These are phyloP conservation scores for Andrena camellia DNA, from an alignment of 2,888 invertebrate species.

Conservation along the genomic window DNA sequence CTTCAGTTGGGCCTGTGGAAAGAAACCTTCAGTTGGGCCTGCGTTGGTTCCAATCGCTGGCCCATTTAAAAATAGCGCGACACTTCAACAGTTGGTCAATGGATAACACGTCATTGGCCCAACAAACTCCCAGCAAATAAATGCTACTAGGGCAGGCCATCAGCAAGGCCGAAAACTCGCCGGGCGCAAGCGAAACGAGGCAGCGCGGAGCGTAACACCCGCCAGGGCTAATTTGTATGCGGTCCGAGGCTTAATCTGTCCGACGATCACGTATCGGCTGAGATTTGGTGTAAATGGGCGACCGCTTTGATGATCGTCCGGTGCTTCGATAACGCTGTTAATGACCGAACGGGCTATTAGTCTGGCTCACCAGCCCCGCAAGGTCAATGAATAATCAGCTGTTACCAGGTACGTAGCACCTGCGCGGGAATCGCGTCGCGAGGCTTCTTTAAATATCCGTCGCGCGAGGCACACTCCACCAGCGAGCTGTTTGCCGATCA, in stretches of 20 bases:
- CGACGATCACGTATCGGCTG: constrained; percentile 16
- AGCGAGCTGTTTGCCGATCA: not conserved
- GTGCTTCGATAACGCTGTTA: constrained; percentile 50
- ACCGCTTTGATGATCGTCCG: constrained; percentile 30
- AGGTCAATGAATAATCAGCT: constrained; percentile 62
- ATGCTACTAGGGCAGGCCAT: no score
- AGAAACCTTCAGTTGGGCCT: no score
- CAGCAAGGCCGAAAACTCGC: not conserved
- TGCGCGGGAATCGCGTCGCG: constrained; percentile 44
- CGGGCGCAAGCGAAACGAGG: not conserved
- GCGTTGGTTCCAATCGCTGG: no score
- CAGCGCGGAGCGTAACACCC: not conserved
- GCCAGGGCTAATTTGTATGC: constrained; percentile 32
- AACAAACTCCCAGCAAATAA: no score
- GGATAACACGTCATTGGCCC: no score
- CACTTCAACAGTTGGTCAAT: no score
- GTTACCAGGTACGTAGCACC: constrained; percentile 41
- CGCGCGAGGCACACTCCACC: not conserved
- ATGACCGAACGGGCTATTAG: constrained; percentile 54
- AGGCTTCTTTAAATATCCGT: constrained; percentile 40
- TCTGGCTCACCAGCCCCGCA: constrained; percentile 31
- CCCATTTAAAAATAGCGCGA: no score
- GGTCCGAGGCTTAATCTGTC: constrained; percentile 16
- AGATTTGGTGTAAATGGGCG: constrained; percentile 37
- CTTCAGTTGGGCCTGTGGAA: no score